phyloP scores from a whole-genome alignment of 2,113 vertebrate genomes.

The Tetraodon nigroviridis region DNA sequence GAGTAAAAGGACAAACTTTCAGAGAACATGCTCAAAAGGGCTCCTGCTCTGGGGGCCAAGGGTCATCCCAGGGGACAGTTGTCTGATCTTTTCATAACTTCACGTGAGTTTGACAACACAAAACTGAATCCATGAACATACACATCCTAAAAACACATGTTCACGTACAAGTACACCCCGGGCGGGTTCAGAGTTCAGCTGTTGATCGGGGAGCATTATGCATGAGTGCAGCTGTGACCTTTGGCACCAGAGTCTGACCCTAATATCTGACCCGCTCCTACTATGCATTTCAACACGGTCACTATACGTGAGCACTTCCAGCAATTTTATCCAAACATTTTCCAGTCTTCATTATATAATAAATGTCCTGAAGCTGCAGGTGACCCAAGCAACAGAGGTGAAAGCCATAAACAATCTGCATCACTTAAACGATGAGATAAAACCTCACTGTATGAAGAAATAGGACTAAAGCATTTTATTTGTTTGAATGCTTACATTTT shows the following conservation, averaged over 20 bases:
- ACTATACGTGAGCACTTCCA: background rate
- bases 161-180: slow-evolving; percentile 1
- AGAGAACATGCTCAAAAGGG: slow-evolving; percentile 22
- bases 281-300: background rate
- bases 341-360: slow-evolving; percentile 14
- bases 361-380: background rate
- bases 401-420: slow-evolving; percentile 44
- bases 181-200: slow-evolving; percentile 24
- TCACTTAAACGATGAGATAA: background rate
- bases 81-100: slow-evolving; percentile 46
- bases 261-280: slow-evolving; percentile 1
- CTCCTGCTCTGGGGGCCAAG: slow-evolving; percentile 48
- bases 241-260: slow-evolving; percentile 30
- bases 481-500: slow-evolving; percentile 78
- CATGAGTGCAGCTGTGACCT: slow-evolving; percentile 24
- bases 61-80: slow-evolving; percentile 41
- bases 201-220: slow-evolving; percentile 31
- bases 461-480: background rate
- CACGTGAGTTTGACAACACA: slow-evolving; percentile 22
- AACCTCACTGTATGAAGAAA: background rate
- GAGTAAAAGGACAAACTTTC: slow-evolving; percentile 35
- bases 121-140: slow-evolving; percentile 17
- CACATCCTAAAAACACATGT: slow-evolving; percentile 3
- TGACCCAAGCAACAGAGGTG: slow-evolving; percentile 42
- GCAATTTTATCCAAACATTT: slow-evolving; percentile 3